Evolutionary conservation across 2,888 invertebrate genomes (phyloP).

Genomic region (Odontothrips loti): DNA sequence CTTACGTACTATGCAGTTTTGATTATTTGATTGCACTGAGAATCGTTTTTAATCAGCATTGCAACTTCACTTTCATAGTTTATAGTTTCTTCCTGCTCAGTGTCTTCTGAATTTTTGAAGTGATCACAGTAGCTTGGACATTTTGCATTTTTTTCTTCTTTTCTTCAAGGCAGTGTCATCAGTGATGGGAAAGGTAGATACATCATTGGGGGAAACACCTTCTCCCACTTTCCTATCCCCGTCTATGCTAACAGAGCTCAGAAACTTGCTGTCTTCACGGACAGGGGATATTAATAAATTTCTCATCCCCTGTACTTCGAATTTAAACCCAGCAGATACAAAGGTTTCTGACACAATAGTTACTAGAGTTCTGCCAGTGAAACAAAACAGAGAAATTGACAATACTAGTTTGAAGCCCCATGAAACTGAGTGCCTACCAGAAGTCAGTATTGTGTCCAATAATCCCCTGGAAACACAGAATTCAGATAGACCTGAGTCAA

Average conservation of each 20-base stretch:
- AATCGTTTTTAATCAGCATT: too few species aligned
- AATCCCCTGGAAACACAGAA: not conserved
- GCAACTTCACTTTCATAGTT: too few species aligned
- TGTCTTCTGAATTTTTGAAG: too few species aligned
- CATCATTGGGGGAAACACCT: slow-evolving; percentile 52
- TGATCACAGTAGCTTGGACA: not conserved
- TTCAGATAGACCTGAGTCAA: not conserved
- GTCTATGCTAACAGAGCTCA: slow-evolving; percentile 11
- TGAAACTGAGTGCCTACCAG: not conserved
- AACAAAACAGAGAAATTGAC: not conserved
- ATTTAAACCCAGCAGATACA: not conserved
- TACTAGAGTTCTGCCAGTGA: not conserved
- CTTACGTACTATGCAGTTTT: too few species aligned
- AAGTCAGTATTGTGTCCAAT: not conserved
- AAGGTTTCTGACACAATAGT: slow-evolving; percentile 5
- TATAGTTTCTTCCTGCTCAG: too few species aligned
- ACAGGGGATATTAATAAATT: not conserved
- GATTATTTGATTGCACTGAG: too few species aligned
- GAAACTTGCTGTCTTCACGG: slow-evolving; percentile 17
- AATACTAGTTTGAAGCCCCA: not conserved
- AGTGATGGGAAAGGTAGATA: slow-evolving; percentile 53
- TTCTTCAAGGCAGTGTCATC: slow-evolving; percentile 53
- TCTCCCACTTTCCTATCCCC: slow-evolving; percentile 48
- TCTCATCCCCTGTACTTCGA: not conserved
- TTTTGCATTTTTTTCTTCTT: slow-evolving; percentile 42